A percentile compares a stretch with the other conserved stretches of the same genome.
These are phyloP conservation scores for Seriola aureovittata DNA, from an alignment of 2,113 vertebrate species.

Conservation along the genomic window DNA sequence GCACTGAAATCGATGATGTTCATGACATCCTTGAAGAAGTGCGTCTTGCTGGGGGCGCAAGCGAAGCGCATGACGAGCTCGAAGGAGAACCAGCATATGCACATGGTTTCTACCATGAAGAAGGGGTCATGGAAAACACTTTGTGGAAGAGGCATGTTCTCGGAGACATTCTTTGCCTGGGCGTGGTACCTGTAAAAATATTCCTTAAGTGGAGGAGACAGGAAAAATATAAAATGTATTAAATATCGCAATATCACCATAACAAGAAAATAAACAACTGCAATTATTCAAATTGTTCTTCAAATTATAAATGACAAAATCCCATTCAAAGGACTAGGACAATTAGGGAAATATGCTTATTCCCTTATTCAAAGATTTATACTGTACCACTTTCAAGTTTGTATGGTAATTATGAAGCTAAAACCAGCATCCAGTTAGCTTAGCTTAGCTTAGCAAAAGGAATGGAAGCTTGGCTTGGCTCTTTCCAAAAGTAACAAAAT, in stretches of 20 bases:
- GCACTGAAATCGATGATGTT: slow-evolving; percentile 92
- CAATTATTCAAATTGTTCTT: background rate
- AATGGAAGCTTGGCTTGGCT: background rate
- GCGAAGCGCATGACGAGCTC: slow-evolving; percentile 89
- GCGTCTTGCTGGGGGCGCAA: slow-evolving; percentile 86
- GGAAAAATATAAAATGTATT: slow-evolving; percentile 1
- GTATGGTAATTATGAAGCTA: background rate
- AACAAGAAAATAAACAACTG: background rate
- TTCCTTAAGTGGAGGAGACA: slow-evolving; percentile 55
- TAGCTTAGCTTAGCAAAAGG: background rate
- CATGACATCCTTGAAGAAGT: slow-evolving; percentile 92
- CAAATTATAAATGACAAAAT: background rate
- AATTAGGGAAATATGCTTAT: background rate
- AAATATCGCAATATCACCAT: background rate
- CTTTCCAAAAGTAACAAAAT: background rate
- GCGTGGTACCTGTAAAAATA: slow-evolving; percentile 65
- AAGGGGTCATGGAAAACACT: slow-evolving; percentile 87
- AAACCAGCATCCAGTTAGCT: background rate
- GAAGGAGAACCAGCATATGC: slow-evolving; percentile 93
- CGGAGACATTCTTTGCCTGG: slow-evolving; percentile 67
- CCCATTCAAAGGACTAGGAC: background rate
- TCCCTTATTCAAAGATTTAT: background rate
- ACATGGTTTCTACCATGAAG: slow-evolving; percentile 91
- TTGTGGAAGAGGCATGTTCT: slow-evolving; percentile 54
- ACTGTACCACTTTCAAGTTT: background rate